phyloP scores from a whole-genome alignment of 2,797 vertebrate genomes.

The Catharus ustulatus region DNA sequence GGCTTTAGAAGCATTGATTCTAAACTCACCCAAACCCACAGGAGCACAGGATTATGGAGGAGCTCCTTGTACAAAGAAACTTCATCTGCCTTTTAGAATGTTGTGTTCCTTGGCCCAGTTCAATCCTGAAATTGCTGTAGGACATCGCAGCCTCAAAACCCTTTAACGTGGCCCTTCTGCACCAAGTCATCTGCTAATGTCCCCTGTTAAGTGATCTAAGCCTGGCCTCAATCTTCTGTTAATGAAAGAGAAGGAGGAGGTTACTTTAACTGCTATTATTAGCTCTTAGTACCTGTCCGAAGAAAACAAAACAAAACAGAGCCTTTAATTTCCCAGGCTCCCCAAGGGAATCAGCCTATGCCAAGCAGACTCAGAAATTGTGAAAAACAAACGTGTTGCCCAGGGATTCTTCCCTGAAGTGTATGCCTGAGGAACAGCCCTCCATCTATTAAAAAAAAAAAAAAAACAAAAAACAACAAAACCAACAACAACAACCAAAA shows the following conservation, averaged over 20 bases:
- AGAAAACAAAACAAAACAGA: not conserved
- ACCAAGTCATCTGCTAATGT: conserved; percentile 45
- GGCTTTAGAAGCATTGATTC: not conserved
- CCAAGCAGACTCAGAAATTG: fast-evolving
- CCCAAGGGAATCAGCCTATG: fast-evolving
- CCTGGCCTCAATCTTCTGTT: conserved; percentile 67
- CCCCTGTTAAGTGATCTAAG: conserved; percentile 23
- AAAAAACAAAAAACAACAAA: no score
- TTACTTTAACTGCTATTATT: conserved; percentile 59
- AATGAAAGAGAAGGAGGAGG: conserved; percentile 42
- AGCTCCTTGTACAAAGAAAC: not conserved
- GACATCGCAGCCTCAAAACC: not conserved
- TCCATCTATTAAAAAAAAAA: no score
- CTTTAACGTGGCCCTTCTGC: not conserved
- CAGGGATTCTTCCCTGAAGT: not conserved
- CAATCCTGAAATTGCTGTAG: not conserved
- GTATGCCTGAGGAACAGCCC: not conserved
- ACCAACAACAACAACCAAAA: no score
- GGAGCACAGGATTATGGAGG: not conserved
- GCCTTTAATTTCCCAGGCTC: not conserved
- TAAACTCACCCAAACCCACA: not conserved
- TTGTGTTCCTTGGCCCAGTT: not conserved
- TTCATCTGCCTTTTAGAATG: not conserved
- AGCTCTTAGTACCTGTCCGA: not conserved
- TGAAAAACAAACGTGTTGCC: fast-evolving